Conservation (phyloP, 2,113 vertebrate genomes). For the Ranitomeya imitator region DNA sequence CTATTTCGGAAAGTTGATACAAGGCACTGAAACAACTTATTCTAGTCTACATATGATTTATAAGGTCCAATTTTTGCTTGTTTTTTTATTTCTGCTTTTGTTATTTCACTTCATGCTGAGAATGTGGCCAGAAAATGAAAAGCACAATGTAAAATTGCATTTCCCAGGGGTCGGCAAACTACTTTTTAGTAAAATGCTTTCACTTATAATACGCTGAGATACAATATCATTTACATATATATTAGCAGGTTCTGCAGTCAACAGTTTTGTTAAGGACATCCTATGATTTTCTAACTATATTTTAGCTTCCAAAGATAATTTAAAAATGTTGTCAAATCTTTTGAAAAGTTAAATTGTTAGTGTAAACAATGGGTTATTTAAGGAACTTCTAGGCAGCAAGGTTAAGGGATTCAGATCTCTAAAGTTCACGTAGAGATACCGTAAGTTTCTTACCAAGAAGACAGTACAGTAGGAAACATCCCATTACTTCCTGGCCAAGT, state of each 20-base stretch:
- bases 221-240: slow-evolving; percentile 45
- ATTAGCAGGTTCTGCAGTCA: slow-evolving; percentile 10
- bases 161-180: slow-evolving; percentile 11
- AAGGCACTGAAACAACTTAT: neutral
- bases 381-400: neutral
- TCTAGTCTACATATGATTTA: neutral
- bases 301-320: neutral
- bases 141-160: slow-evolving; percentile 15
- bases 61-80: neutral
- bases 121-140: slow-evolving; percentile 25
- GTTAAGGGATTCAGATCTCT: neutral
- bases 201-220: neutral
- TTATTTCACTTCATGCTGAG: slow-evolving; percentile 7
- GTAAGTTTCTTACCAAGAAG: too few species aligned
- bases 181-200: slow-evolving; percentile 5
- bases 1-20: neutral
- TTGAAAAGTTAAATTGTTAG: neutral
- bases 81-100: slow-evolving; percentile 1
- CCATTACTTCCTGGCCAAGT: neutral
- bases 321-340: neutral
- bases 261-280: slow-evolving; percentile 25
- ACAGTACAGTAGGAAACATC: too few species aligned
- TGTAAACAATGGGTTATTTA: neutral
- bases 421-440: too few species aligned
- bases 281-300: neutral